Conservation (phyloP, 2,888 invertebrate genomes). For the Monopis laevigella region DNA sequence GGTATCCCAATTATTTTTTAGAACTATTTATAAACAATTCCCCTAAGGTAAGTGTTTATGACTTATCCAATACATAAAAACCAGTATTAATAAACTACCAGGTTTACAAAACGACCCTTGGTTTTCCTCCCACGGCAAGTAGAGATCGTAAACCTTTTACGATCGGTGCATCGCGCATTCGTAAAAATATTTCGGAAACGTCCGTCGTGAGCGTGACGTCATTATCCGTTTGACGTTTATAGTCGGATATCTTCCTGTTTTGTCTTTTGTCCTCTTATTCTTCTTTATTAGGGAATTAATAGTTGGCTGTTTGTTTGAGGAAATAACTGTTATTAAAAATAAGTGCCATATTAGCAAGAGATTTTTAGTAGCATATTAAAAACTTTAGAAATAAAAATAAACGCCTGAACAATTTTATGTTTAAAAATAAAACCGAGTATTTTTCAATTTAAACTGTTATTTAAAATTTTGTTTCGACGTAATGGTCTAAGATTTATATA, state of each 20-base stretch:
- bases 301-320: constrained; percentile 10
- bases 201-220: constrained; percentile 26
- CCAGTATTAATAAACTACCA: constrained; percentile 7
- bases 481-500: no score
- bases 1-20: no score
- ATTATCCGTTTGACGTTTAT: constrained; percentile 29
- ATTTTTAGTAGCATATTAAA: no score
- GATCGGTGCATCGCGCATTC: constrained; percentile 46
- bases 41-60: no score
- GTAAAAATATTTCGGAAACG: constrained; percentile 47
- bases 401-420: no score
- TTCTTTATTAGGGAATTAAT: constrained; percentile 13
- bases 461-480: no score
- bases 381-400: no score
- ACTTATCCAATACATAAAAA: neutral
- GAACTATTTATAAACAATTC: no score
- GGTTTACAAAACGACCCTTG: constrained; percentile 10
- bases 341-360: no score
- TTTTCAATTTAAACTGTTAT: no score
- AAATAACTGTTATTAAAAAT: constrained; percentile 7
- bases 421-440: no score
- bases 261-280: constrained; percentile 13
- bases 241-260: constrained; percentile 18
- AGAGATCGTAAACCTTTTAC: constrained; percentile 54
- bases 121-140: constrained; percentile 18